Base-by-base conservation (phyloP, 2,797 vertebrate species). In the Mus caroli region DNA sequence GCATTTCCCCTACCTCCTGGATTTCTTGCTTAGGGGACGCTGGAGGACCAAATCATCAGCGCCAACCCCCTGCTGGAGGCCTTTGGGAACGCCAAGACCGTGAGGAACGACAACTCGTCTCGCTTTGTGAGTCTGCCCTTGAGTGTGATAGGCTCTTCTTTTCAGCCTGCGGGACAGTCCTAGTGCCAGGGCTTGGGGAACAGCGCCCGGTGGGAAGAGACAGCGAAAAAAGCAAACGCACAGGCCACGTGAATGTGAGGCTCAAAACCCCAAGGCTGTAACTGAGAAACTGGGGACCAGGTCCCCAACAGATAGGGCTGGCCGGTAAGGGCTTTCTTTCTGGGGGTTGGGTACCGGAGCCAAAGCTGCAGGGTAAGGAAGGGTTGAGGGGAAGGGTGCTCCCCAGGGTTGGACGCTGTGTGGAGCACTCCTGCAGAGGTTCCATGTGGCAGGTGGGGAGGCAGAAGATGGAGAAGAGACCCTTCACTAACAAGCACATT, bases 71-170 rank as follows among this genome's bases (percentile, higher is more conserved):
- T 98, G 73, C 97, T 99, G 92, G 98, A 99, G 97, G 98, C 98
- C 92, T 99, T 98, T 0, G 98, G 98, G 8, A 98, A 99, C 0
- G 98, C 98, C 97, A 99, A 99, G 97, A 99, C 98, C 0, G 97
- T 98, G 96, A 98, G 98, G 54, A 99, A 99, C 0, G 99, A 99
- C 97, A 99, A 98, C 96, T 98, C 98, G 1, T 99, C 98, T 0
- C 97, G 98, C 80, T 99, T 99, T 91, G 98, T 98, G 97, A 98
- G 98, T 98, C 79, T 46, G 43, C 12, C 15, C 14, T 54, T 9
- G 0, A 28, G 34, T 20, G 6, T 0, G 1, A 69, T 10, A 9
- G 37, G 20, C 13, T 43, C 20, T 93, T 50, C 9, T 31, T 31
- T 19, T 34, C 28, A 34, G 26, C 20, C 52, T 37, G 24, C 1